Evolutionary conservation across 1,140 invertebrate species (phyloP), one percentile per base, ranked within the genome.

Genomic region (Sitobion miscanthi): DNA sequence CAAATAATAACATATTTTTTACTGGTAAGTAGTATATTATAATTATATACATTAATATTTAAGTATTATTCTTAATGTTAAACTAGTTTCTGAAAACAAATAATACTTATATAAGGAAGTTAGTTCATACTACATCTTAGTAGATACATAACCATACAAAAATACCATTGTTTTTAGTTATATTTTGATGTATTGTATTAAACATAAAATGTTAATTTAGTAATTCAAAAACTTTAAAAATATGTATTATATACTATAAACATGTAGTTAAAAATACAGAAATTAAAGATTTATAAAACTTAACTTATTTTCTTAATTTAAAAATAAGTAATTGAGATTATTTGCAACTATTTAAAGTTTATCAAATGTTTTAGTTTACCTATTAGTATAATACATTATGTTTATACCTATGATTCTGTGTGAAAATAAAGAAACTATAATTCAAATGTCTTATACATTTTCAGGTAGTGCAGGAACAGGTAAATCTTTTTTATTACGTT

Each of bases 401-500:
- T 62, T 62, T 14, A 14, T 11, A 62, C 11, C 4, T 14, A 30
- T 69, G 25, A 69, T 69, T 69, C 30, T 30, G 1, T 69, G 11
- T n/a, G 3, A 4, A 62, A 69, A 47, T 49, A 35, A 52, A 88
- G 23, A 88, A 54, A n/a, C 14, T 54, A 87, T 30, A 49, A 30
- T 38, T 54, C 14, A 77, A 77, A 77, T 30, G 42, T 57, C 35
- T 47, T 77, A 30, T 62, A 30, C 52, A 90, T 91, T 92, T 87
- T 49, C 88, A 95, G 97, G 97, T 2, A 98, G 98, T 95, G 99
- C 98, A n/a, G 98, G 98, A 0, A 99, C 98, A n/a, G 98, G 98
- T 0, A 99, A 99, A 95, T 99, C 98, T 93, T 98, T 97, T 95
- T 95, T 99, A 20, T 95, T 99, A 35, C 97, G 97, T 90, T 97